Conservation (phyloP, 2,888 invertebrate genomes). For the Sinhomidia bicolor region DNA sequence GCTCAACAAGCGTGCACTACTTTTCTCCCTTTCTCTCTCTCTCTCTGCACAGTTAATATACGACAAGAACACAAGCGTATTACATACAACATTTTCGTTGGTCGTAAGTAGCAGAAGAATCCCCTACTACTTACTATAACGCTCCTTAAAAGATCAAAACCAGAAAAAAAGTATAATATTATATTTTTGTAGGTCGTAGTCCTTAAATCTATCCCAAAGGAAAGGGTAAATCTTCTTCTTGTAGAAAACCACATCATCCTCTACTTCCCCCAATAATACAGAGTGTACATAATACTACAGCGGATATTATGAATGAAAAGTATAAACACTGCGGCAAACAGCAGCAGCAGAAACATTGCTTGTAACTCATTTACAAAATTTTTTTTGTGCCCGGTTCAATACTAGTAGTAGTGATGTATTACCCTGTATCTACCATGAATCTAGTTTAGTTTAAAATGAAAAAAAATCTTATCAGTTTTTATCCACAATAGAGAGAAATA, state of each 20-base stretch:
- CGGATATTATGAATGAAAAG: background rate
- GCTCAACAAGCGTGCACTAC: conserved; percentile 8
- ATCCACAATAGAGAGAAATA: background rate
- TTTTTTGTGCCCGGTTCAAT: background rate
- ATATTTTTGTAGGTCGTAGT: background rate
- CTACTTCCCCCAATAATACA: background rate
- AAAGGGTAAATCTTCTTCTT: background rate
- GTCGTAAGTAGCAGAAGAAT: background rate
- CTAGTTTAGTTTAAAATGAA: background rate
- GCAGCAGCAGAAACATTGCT: background rate
- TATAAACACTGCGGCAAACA: background rate
- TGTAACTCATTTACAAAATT: conserved; percentile 18
- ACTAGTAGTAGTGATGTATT: background rate
- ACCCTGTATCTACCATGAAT: background rate
- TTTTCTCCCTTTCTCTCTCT: too few species aligned
- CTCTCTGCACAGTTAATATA: conserved; percentile 21
- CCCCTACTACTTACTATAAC: background rate
- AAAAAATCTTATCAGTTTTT: conserved; percentile 17
- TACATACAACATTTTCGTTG: too few species aligned
- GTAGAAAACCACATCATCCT: conserved; percentile 26
- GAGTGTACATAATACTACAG: background rate
- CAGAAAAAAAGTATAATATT: too few species aligned
- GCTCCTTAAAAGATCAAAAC: conserved; percentile 13
- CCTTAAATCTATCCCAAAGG: background rate
- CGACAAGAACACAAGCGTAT: background rate